phyloP scores from a whole-genome alignment of 2,888 invertebrate species.

The Melanargia galathea region DNA sequence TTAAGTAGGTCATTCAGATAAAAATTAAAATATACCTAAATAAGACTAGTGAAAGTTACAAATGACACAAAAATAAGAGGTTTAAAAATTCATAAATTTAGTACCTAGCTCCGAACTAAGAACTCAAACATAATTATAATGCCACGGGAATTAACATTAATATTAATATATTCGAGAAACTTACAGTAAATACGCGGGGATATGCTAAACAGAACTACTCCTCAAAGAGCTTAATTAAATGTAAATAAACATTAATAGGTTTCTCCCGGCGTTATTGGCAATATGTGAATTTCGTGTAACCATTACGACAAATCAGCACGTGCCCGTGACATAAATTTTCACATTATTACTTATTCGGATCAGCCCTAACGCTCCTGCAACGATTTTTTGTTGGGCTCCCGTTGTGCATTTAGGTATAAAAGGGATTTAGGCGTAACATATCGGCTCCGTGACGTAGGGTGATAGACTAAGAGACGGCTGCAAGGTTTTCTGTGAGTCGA shows the following conservation, averaged over 20 bases:
- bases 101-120: constrained; percentile 5
- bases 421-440: constrained; percentile 75
- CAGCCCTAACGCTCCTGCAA: constrained; percentile 59
- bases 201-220: constrained; percentile 29
- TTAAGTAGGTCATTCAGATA: too few species aligned
- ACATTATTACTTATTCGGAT: constrained; percentile 67
- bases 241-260: constrained; percentile 48
- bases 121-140: constrained; percentile 10
- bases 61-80: too few species aligned
- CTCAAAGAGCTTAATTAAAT: constrained; percentile 43
- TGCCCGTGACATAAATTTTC: constrained; percentile 78
- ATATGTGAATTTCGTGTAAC: constrained; percentile 75
- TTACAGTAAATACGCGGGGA: constrained; percentile 26
- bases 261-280: constrained; percentile 63
- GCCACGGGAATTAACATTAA: constrained; percentile 15
- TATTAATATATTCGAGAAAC: constrained; percentile 29
- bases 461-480: constrained; percentile 49
- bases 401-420: constrained; percentile 78
- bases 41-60: too few species aligned
- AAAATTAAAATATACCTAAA: too few species aligned
- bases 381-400: constrained; percentile 69
- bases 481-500: not conserved
- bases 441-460: constrained; percentile 69
- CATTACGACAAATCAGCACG: constrained; percentile 75
- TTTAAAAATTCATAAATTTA: constrained; percentile 16